Evolutionary conservation across 2,888 invertebrate genomes (phyloP), one percentile per base, ranked within the genome.

Genomic region (Ryuthela nishihirai): DNA sequence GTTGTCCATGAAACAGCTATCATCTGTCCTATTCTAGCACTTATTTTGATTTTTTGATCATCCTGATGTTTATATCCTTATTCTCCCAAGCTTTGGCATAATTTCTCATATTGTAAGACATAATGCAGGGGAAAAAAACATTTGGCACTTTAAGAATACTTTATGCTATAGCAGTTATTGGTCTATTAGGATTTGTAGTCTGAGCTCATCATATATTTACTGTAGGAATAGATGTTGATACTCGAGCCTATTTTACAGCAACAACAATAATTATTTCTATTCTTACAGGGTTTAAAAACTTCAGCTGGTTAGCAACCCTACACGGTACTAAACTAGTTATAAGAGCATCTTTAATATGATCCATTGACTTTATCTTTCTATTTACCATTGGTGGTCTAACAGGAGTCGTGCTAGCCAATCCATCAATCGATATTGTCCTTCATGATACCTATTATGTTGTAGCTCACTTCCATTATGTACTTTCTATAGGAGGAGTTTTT

Each of bases 211-310:
- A n/a, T n/a, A n/a, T n/a, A n/a, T 88, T 87, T 75, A 87, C 86
- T 2, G 83, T 87, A 34, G 87, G 88, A 1, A 83, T 88, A 81
- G 87, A 88, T 76, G 82, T 87, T 59, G 87, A 88, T 75, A 86
- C 85, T 0, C 85, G 86, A 75, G 87, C 87, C n/a, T n/a, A n/a
- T n/a, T n/a, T n/a, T n/a, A n/a, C n/a, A n/a, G n/a, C n/a, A n/a
- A n/a, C n/a, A n/a, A 88, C 87, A 15, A 87, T 87, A 82, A 85
- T 88, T 80, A 88, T 88, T 85, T 87, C 86, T 0, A 81, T 88
- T 0, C 87, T 88, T 0, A 88, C 88, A 17, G 87, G 87, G 67
- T 85, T 88, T 80, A 87, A 87, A 81, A 81, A 88, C 77, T 87
- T 87, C 76, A 83, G 85, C 29, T 87, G 85, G 82, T 69, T 86